Conservation (phyloP, 2,113 vertebrate genomes). For the Rostratula benghalensis region DNA sequence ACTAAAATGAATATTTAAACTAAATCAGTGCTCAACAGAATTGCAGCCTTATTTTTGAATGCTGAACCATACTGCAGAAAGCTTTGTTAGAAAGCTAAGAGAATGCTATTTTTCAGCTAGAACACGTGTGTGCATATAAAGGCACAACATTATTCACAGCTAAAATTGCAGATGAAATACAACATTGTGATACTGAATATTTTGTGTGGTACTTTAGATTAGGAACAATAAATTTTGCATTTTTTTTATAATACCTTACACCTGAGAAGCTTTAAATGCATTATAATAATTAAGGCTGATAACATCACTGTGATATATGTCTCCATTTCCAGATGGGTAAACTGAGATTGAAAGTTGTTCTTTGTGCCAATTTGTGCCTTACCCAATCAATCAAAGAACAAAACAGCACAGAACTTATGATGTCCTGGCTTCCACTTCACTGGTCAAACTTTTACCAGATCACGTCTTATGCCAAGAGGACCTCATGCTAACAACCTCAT, state of each 20-base stretch:
- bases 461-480: background rate
- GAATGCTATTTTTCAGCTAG: slow-evolving; percentile 13
- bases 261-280: background rate
- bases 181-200: background rate
- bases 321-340: slow-evolving; percentile 21
- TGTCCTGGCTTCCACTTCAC: slow-evolving; percentile 49
- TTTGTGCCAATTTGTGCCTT: slow-evolving; percentile 33
- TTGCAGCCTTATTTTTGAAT: slow-evolving; percentile 3
- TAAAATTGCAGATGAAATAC: background rate
- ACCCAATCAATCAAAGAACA: slow-evolving; percentile 24
- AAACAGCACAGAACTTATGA: slow-evolving; percentile 25
- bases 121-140: background rate
- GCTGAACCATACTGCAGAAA: background rate
- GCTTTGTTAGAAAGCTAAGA: slow-evolving; percentile 36
- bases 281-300: background rate
- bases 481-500: slow-evolving; percentile 25
- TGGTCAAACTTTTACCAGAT: slow-evolving; percentile 58
- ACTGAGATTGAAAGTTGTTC: background rate
- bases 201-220: background rate
- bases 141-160: background rate
- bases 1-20: background rate
- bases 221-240: background rate
- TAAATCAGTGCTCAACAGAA: slow-evolving; percentile 4
- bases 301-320: background rate
- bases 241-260: background rate